Percentiles rank a stretch among this genome's conserved stretches.
Evolutionary conservation across 37 sponge, comb jelly and placozoan genomes (phyloP).

Genomic region (Haliclona indistincta): DNA sequence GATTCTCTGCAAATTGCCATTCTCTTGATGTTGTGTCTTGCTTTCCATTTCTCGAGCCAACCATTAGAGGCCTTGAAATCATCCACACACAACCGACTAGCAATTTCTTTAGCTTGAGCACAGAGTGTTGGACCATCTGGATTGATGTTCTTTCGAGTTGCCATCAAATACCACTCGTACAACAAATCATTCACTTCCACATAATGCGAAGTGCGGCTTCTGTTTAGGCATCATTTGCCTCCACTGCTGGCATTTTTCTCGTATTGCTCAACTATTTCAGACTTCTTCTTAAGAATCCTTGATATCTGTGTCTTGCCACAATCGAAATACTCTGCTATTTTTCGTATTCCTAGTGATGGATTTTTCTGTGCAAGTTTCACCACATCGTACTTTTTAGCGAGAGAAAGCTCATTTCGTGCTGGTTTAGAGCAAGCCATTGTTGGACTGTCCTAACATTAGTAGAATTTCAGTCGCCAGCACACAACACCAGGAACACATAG

Average conservation of each 20-base stretch:
- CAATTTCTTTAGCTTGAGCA: slow-evolving; percentile 69
- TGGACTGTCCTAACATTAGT: too few relatives aligned
- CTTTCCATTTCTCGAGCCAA: slow-evolving; percentile 70
- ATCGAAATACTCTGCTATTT: slow-evolving; percentile 41
- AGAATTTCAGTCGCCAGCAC: too few relatives aligned
- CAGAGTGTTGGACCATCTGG: slow-evolving; percentile 41
- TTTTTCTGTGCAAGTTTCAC: slow-evolving; percentile 13
- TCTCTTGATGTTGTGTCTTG: slow-evolving; percentile 46
- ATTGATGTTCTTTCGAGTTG: slow-evolving; percentile 41
- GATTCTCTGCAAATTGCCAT: slow-evolving; percentile 67
- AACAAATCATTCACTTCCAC: slow-evolving; percentile 47
- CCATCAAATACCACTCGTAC: slow-evolving; percentile 48
- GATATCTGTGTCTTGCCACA: slow-evolving; percentile 61
- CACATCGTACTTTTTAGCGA: slow-evolving; percentile 42
- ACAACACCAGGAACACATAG: too few relatives aligned
- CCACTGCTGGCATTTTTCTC: slow-evolving; percentile 22
- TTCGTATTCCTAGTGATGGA: slow-evolving; percentile 19
- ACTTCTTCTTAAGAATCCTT: slow-evolving; percentile 43
- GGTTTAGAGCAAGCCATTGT: too few relatives aligned
- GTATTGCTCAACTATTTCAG: slow-evolving; percentile 26
- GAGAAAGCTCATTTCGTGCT: slow-evolving; percentile 22
- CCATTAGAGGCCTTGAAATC: slow-evolving; percentile 73
- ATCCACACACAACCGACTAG: slow-evolving; percentile 25
- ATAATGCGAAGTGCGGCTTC: slow-evolving; percentile 15
- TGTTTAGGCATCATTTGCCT: slow-evolving; percentile 15